Percentiles rank a stretch among this genome's conserved stretches.
These are phyloP conservation scores for Brachionus rotundiformis DNA, from an alignment of 1,140 invertebrate species.

Conservation along the genomic window DNA sequence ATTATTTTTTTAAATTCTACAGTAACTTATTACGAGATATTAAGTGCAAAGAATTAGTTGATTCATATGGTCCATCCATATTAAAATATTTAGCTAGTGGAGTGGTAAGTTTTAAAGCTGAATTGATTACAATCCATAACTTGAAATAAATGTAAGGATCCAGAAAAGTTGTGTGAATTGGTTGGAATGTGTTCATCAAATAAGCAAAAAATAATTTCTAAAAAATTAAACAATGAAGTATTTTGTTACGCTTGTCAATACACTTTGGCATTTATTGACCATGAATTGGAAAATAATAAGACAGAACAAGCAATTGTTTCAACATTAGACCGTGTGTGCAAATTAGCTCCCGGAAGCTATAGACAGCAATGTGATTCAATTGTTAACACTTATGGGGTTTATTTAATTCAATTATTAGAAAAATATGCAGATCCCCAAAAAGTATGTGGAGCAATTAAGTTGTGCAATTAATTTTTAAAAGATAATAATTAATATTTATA, in stretches of 20 bases:
- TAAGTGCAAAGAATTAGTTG: slow-evolving; percentile 25
- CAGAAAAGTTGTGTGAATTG: slow-evolving; percentile 45
- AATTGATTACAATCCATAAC: neutral
- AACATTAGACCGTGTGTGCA: slow-evolving; percentile 22
- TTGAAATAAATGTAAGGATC: neutral
- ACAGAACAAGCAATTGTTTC: slow-evolving; percentile 27
- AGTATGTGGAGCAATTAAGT: slow-evolving; percentile 32
- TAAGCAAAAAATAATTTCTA: neutral
- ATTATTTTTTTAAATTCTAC: neutral
- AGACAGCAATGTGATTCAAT: slow-evolving; percentile 12
- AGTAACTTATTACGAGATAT: neutral
- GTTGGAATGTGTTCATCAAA: slow-evolving; percentile 26
- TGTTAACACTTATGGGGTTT: slow-evolving; percentile 30
- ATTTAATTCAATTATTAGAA: slow-evolving; percentile 17
- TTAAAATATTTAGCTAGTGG: slow-evolving; percentile 21
- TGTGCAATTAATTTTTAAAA: slow-evolving; percentile 13
- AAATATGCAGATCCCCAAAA: slow-evolving; percentile 6
- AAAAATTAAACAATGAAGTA: neutral
- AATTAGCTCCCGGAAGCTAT: neutral
- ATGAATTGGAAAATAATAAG: slow-evolving; percentile 22
- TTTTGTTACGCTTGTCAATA: slow-evolving; percentile 45
- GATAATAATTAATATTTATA: too few relatives aligned
- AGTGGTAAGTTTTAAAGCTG: neutral
- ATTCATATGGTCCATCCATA: slow-evolving; percentile 35
- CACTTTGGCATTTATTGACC: slow-evolving; percentile 25